Evolutionary conservation across 2,113 vertebrate species (phyloP).

Genomic region (Benitochromis conjunctus): DNA sequence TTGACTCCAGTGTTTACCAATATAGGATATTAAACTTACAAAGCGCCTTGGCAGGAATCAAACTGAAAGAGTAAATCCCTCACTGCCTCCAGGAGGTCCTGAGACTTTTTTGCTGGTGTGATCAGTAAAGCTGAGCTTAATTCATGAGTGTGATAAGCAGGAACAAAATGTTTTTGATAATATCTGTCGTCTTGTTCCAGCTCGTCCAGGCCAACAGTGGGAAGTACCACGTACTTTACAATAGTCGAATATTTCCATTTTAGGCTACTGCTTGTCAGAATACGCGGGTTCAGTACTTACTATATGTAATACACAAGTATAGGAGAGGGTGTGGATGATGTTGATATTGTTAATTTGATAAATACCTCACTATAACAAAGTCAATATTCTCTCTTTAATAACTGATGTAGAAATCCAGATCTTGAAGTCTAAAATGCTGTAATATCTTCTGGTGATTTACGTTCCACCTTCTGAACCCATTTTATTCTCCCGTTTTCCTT

Average conservation of each 20-base stretch:
- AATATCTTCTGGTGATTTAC: neutral
- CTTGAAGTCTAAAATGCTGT: too few relatives aligned
- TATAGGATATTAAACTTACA: accelerated
- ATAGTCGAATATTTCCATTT: neutral
- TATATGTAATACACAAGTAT: neutral
- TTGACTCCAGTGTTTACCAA: neutral
- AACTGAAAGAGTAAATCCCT: neutral
- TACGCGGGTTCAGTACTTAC: neutral
- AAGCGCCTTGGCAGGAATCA: neutral
- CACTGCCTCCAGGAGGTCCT: neutral
- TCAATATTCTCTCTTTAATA: neutral
- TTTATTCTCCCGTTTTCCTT: neutral
- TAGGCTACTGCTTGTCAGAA: neutral
- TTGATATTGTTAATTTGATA: neutral
- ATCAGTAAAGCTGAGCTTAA: neutral
- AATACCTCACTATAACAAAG: too few relatives aligned
- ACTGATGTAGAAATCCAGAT: too few relatives aligned
- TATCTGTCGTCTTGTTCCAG: neutral
- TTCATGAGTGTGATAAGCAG: neutral
- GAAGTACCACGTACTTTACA: neutral
- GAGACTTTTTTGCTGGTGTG: neutral
- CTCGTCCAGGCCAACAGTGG: accelerated
- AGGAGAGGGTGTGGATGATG: neutral
- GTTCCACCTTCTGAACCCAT: neutral
- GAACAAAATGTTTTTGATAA: neutral